phyloP scores from a whole-genome alignment of 2,888 invertebrate species.

The Euproctis similis region DNA sequence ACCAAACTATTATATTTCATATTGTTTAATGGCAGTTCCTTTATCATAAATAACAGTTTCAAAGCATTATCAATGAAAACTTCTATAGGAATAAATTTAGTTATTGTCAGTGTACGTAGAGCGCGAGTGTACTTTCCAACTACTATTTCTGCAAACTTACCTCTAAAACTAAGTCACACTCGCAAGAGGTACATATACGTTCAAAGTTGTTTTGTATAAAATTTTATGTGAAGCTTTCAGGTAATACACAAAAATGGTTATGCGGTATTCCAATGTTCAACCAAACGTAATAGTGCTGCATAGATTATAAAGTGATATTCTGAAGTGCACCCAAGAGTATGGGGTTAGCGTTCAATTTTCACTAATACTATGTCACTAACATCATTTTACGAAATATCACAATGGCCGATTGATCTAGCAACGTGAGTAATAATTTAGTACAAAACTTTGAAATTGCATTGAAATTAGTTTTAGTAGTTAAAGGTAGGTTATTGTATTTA shows the following conservation, averaged over 20 bases:
- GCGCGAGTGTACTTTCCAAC: too few species aligned
- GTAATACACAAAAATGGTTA: constrained; percentile 40
- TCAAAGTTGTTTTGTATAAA: constrained; percentile 21
- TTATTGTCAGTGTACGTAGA: too few species aligned
- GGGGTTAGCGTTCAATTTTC: constrained; percentile 25
- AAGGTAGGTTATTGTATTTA: too few species aligned
- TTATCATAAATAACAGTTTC: too few species aligned
- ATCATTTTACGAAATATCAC: constrained; percentile 24
- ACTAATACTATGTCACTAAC: constrained; percentile 36
- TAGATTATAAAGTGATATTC: constrained; percentile 59
- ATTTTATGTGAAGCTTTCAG: constrained; percentile 29
- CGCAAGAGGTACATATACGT: constrained; percentile 15
- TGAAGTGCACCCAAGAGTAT: constrained; percentile 43
- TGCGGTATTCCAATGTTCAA: constrained; percentile 19
- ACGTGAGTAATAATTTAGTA: too few species aligned
- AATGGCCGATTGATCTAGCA: constrained; percentile 18
- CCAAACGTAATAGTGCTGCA: constrained; percentile 33
- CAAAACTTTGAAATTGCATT: too few species aligned
- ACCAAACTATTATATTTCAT: too few species aligned
- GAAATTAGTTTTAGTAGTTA: too few species aligned
- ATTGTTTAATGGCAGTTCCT: too few species aligned
- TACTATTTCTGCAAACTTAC: not conserved
- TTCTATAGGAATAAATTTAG: too few species aligned
- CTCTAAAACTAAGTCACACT: constrained; percentile 15
- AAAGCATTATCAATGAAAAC: too few species aligned